phyloP scores from a whole-genome alignment of 35 echinoderm and acorn worm genomes.

The Lytechinus pictus region DNA sequence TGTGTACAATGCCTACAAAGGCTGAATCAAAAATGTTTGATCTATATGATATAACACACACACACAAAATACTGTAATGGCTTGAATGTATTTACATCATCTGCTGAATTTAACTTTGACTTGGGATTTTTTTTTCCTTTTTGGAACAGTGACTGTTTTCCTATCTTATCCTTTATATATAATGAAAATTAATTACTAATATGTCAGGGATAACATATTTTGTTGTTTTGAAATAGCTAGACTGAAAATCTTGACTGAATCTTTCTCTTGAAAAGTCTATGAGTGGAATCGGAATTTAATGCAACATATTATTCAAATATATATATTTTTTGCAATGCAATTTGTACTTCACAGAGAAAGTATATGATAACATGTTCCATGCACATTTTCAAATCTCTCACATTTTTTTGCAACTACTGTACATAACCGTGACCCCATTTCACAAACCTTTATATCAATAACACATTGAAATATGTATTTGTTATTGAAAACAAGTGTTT shows the following conservation, averaged over 20 bases:
- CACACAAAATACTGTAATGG: not conserved
- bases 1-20: too few relatives aligned
- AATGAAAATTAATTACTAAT: not conserved
- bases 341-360: not conserved
- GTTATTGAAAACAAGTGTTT: not conserved
- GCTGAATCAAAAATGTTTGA: too few relatives aligned
- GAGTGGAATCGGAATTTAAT: not conserved
- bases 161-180: not conserved
- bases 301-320: not conserved
- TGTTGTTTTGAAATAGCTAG: not conserved
- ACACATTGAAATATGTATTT: not conserved
- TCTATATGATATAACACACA: too few relatives aligned
- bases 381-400: not conserved
- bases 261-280: not conserved
- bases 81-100: not conserved
- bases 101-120: not conserved
- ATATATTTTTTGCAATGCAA: not conserved
- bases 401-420: not conserved
- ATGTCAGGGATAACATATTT: not conserved
- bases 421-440: not conserved
- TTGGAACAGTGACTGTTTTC: not conserved
- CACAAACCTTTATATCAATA: not conserved
- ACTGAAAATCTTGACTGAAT: not conserved
- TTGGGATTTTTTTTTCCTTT: not conserved
- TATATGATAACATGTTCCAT: not conserved